Evolutionary conservation across 2,888 invertebrate species (phyloP).

Genomic region (Neuroscelio doddi): DNA sequence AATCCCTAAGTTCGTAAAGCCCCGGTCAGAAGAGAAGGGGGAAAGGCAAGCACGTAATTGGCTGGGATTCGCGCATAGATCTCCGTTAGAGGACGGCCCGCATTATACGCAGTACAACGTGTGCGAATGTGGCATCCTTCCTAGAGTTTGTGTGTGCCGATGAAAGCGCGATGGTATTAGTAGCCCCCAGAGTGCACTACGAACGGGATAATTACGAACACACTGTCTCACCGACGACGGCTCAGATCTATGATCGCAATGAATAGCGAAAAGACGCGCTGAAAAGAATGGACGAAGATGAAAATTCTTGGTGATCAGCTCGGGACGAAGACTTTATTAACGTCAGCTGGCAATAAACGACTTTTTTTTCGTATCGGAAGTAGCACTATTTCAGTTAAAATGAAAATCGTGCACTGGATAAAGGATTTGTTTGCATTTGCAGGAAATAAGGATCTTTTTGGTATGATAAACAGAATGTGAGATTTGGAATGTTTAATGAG

Average conservation of each 20-base stretch:
- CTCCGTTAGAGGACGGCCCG: conserved; percentile 49
- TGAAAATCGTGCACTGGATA: no score
- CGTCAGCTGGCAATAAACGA: conserved; percentile 11
- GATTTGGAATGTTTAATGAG: no score
- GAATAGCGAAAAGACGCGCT: conserved; percentile 46
- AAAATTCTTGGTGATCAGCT: conserved; percentile 40
- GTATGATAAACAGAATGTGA: no score
- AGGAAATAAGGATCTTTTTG: no score
- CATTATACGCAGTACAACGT: conserved; percentile 43
- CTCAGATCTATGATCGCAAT: conserved; percentile 64
- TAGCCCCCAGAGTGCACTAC: conserved; percentile 60
- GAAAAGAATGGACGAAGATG: conserved; percentile 34
- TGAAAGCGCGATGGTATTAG: conserved; percentile 34
- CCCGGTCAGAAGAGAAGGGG: conserved; percentile 22
- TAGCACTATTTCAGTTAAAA: no score
- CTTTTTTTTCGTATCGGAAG: no score
- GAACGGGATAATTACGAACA: conserved; percentile 63
- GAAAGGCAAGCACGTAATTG: conserved; percentile 51
- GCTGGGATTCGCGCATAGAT: conserved; percentile 53
- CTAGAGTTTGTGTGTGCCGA: conserved; percentile 15
- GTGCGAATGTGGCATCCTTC: conserved; percentile 10
- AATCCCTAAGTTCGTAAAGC: conserved; percentile 49
- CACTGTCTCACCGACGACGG: conserved; percentile 50
- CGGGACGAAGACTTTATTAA: conserved; percentile 25
- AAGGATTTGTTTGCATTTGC: no score